Evolutionary conservation across 2,797 vertebrate genomes (phyloP).

Genomic region (Bucorvus abyssinicus): DNA sequence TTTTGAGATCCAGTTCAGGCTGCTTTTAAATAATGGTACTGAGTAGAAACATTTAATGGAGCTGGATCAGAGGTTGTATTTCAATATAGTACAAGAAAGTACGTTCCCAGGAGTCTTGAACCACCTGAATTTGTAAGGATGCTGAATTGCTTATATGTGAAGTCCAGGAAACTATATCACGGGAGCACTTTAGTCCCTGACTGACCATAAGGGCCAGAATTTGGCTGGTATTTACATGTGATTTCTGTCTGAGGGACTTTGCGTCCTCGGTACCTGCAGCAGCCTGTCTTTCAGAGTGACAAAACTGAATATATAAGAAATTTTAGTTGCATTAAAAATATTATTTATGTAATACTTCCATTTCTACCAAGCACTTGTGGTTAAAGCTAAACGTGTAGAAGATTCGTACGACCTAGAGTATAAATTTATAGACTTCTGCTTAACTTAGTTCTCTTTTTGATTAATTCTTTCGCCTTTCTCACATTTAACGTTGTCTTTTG

Average conservation of each 20-base stretch:
- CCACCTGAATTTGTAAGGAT: not conserved
- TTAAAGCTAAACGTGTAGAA: not conserved
- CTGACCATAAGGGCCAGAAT: not conserved
- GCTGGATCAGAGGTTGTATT: not conserved
- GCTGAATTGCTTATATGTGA: not conserved
- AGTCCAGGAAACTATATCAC: not conserved
- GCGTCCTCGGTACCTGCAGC: not conserved
- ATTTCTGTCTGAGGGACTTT: not conserved
- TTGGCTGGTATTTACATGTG: not conserved
- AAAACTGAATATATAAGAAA: not conserved
- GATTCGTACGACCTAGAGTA: not conserved
- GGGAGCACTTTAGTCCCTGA: not conserved
- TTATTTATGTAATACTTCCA: not conserved
- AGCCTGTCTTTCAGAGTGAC: not conserved
- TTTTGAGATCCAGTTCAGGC: not conserved
- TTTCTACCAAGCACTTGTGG: not conserved
- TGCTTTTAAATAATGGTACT: not conserved
- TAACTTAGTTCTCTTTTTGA: not conserved
- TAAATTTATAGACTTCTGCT: not conserved
- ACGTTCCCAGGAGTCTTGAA: not conserved
- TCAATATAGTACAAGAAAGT: not conserved
- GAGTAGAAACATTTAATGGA: not conserved
- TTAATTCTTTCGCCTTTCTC: not conserved
- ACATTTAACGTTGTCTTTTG: not conserved
- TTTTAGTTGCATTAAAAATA: not conserved